Conservation (phyloP, 2,113 vertebrate species). For the Leptocoma aspasia region DNA sequence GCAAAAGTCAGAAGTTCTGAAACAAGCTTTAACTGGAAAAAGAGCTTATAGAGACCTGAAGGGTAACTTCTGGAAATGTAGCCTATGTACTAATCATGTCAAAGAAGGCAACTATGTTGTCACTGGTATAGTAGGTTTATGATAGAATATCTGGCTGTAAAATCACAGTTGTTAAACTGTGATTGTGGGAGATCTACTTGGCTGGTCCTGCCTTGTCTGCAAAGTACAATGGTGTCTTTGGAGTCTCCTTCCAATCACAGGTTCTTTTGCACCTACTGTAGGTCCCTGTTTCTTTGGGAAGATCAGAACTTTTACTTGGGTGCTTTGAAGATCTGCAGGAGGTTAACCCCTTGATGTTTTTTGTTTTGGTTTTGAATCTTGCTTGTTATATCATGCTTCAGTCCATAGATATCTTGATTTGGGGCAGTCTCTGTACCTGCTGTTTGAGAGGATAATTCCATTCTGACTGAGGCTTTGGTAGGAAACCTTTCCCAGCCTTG, state of each 20-base stretch:
- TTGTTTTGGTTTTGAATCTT: not conserved
- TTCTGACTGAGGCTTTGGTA: not conserved
- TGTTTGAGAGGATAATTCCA: not conserved
- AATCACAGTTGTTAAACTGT: not conserved
- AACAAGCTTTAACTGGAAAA: not conserved
- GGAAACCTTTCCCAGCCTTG: not conserved
- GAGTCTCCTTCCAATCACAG: not conserved
- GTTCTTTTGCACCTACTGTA: not conserved
- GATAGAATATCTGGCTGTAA: not conserved
- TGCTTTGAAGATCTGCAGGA: not conserved
- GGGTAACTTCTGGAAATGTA: not conserved
- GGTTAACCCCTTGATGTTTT: not conserved
- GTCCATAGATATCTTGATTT: rapidly evolving
- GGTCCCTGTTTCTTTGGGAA: not conserved
- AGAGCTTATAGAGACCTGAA: not conserved
- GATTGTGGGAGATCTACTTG: not conserved
- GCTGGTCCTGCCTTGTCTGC: rapidly evolving
- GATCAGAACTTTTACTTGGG: not conserved
- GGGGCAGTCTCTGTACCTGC: not conserved
- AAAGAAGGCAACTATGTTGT: not conserved
- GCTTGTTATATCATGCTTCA: not conserved
- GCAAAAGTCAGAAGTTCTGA: not conserved
- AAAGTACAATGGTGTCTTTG: not conserved
- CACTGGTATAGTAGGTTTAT: not conserved
- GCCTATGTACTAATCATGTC: not conserved